phyloP scores from a whole-genome alignment of 2,888 invertebrate genomes.

The Nematopogon swammerdamellus region DNA sequence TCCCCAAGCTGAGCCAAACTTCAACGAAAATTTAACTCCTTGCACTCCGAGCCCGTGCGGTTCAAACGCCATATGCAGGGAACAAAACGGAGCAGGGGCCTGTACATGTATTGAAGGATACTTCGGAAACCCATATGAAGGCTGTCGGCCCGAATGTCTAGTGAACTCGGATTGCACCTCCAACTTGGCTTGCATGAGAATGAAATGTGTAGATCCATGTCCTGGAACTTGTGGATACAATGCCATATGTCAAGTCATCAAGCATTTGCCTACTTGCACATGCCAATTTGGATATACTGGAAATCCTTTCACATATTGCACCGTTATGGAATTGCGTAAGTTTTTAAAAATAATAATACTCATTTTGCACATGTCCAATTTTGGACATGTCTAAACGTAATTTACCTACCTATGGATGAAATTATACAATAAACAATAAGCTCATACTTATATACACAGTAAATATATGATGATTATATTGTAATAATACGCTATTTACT shows the following conservation, averaged over 20 bases:
- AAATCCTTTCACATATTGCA: conserved; percentile 64
- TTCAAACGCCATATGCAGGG: conserved; percentile 59
- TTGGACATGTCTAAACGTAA: background rate
- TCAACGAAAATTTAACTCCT: conserved; percentile 47
- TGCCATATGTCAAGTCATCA: conserved; percentile 70
- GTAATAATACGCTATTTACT: too few relatives aligned
- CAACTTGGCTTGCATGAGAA: conserved; percentile 66
- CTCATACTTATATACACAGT: too few relatives aligned
- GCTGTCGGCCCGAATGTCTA: conserved; percentile 72
- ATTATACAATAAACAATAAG: too few relatives aligned
- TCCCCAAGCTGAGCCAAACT: conserved; percentile 27
- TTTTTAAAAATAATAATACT: conserved; percentile 9
- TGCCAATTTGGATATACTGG: conserved; percentile 65
- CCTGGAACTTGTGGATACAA: conserved; percentile 74
- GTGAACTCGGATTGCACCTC: conserved; percentile 71
- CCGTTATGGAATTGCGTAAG: conserved; percentile 45
- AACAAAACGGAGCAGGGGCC: conserved; percentile 60
- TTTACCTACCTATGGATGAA: too few relatives aligned
- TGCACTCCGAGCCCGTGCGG: conserved; percentile 66
- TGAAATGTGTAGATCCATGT: conserved; percentile 76
- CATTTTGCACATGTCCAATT: too few relatives aligned
- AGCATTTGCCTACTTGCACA: conserved; percentile 69
- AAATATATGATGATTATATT: too few relatives aligned
- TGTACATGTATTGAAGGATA: conserved; percentile 64
- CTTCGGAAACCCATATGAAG: conserved; percentile 75